Evolutionary conservation across 2,797 vertebrate species (phyloP).

Genomic region (Catamblyrhynchus diadema): DNA sequence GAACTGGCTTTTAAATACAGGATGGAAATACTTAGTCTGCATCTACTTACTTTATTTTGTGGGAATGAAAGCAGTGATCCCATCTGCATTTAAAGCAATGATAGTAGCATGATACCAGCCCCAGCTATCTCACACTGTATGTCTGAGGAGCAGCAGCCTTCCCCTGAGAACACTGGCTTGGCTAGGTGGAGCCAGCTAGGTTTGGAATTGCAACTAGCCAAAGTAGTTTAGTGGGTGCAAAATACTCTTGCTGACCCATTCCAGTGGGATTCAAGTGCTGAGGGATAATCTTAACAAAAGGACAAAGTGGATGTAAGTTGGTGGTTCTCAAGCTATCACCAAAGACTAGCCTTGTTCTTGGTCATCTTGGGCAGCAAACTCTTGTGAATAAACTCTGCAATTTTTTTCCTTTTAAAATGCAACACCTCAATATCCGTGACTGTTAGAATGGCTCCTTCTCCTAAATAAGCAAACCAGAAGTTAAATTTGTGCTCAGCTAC

Average conservation of each 20-base stretch:
- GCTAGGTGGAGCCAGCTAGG: neutral
- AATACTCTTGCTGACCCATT: neutral
- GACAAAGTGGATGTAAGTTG: neutral
- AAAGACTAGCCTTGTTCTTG: neutral
- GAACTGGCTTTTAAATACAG: neutral
- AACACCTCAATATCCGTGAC: neutral
- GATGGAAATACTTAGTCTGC: neutral
- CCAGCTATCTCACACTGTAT: fast-evolving
- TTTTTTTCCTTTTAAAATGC: neutral
- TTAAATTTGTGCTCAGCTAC: neutral
- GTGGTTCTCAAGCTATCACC: neutral
- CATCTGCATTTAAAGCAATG: neutral
- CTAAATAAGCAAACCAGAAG: neutral
- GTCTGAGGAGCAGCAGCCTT: neutral
- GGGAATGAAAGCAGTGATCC: neutral
- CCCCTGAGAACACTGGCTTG: neutral
- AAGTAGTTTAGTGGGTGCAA: neutral
- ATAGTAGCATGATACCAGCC: neutral
- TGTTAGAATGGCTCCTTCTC: neutral
- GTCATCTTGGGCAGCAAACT: neutral
- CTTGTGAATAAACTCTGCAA: neutral
- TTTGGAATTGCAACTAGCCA: neutral
- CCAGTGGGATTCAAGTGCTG: neutral
- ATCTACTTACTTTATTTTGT: neutral
- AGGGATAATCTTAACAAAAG: neutral